Evolutionary conservation across 2,888 invertebrate species (phyloP).

Genomic region (Endotricha flammealis): DNA sequence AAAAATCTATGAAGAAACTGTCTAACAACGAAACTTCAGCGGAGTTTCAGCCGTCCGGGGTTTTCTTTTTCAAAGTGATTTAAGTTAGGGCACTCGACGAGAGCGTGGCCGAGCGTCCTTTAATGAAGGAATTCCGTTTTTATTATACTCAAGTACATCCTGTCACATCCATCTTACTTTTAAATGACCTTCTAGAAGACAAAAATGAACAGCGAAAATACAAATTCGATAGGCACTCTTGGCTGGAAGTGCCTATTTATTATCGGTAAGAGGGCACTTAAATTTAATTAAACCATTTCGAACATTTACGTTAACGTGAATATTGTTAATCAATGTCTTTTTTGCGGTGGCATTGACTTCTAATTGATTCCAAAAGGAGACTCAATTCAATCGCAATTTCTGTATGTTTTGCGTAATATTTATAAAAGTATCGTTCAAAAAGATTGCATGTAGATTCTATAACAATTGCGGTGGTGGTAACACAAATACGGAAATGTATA

Average conservation of each 20-base stretch:
- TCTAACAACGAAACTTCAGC: conserved; percentile 30
- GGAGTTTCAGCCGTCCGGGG: conserved; percentile 7
- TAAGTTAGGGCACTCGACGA: conserved; percentile 35
- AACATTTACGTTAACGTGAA: too few species aligned
- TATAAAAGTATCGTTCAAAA: too few species aligned
- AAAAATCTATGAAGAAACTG: conserved; percentile 11
- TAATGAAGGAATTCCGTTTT: conserved; percentile 62
- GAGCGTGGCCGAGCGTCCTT: conserved; percentile 29
- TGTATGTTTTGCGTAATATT: too few species aligned
- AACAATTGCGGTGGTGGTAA: too few species aligned
- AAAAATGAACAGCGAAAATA: conserved; percentile 18
- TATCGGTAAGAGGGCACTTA: conserved; percentile 3
- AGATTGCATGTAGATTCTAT: too few species aligned
- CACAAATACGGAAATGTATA: too few species aligned
- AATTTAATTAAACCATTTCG: conserved; percentile 10
- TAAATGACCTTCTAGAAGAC: conserved; percentile 24
- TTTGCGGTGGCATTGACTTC: too few species aligned
- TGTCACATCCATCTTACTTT: conserved; percentile 49
- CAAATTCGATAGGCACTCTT: conserved; percentile 6
- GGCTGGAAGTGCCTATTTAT: conserved; percentile 4
- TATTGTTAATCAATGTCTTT: conserved; percentile 7
- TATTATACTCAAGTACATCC: conserved; percentile 44
- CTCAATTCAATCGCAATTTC: too few species aligned
- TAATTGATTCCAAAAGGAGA: too few species aligned
- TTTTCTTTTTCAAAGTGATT: conserved; percentile 36